Conservation (phyloP, 2,113 vertebrate species). For the Mus spicilegus region DNA sequence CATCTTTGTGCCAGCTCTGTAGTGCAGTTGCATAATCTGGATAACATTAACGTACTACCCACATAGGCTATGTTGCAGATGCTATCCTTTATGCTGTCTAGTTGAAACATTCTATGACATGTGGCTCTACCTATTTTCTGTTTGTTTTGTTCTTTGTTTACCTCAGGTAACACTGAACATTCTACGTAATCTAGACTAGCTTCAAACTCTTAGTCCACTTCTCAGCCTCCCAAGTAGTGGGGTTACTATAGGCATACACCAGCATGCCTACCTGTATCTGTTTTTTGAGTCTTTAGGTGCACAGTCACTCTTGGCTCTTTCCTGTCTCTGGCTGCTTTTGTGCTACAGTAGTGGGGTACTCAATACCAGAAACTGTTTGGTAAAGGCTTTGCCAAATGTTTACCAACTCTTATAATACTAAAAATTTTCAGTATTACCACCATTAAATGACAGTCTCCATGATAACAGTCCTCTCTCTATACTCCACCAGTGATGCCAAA, state of each 20-base stretch:
- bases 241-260: background rate
- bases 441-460: background rate
- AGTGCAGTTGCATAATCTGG: background rate
- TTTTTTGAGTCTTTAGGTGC: background rate
- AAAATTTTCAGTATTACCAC: slow-evolving; percentile 16
- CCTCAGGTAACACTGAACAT: background rate
- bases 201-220: background rate
- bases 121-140: background rate
- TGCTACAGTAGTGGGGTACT: background rate
- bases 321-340: background rate
- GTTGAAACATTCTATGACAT: background rate
- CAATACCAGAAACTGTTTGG: background rate
- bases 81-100: background rate
- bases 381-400: slow-evolving; percentile 1
- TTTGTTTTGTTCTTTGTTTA: background rate
- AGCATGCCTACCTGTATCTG: background rate
- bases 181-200: background rate
- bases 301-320: background rate
- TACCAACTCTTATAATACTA: background rate
- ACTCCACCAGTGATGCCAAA: background rate
- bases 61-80: background rate
- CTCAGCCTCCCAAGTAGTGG: background rate
- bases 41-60: background rate
- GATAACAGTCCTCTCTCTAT: background rate
- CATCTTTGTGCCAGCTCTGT: background rate